These are phyloP conservation scores for Caenorhabditis sp. DNA, from an alignment of 2,888 invertebrate species.

Conservation along the genomic window DNA sequence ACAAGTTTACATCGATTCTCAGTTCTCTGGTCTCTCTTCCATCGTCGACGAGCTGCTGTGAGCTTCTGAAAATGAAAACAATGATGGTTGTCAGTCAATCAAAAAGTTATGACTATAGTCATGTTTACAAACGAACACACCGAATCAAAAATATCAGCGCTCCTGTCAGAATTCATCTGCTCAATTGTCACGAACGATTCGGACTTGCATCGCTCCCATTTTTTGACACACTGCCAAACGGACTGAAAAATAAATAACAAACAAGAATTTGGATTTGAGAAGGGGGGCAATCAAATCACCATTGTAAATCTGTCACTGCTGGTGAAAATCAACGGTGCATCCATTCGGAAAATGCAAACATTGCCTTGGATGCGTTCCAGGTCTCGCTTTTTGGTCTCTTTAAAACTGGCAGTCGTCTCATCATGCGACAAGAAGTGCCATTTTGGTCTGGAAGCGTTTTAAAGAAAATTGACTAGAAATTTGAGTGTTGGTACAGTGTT, in stretches of 20 bases:
- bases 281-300: conserved; percentile 52
- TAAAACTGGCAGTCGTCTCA: conserved; percentile 70
- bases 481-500: neutral
- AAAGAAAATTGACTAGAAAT: neutral
- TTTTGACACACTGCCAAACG: conserved; percentile 72
- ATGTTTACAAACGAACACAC: conserved; percentile 19
- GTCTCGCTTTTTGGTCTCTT: conserved; percentile 72
- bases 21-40: conserved; percentile 53
- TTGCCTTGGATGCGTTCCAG: conserved; percentile 75
- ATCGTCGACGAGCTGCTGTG: conserved; percentile 60
- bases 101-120: neutral
- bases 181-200: conserved; percentile 72
- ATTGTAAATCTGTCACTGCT: conserved; percentile 79
- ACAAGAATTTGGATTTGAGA: neutral
- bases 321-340: conserved; percentile 81
- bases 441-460: conserved; percentile 73
- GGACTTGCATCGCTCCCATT: conserved; percentile 71
- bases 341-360: conserved; percentile 81
- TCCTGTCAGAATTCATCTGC: conserved; percentile 67
- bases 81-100: neutral
- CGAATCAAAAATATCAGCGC: conserved; percentile 65
- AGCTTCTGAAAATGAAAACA: conserved; percentile 67
- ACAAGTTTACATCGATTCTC: conserved; percentile 72
- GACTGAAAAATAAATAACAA: conserved; percentile 67
- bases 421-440: conserved; percentile 81